A percentile compares a stretch with the other conserved stretches of the same genome.
These are phyloP conservation scores for Capreolus pygargus DNA, from an alignment of 2,113 vertebrate genomes.

Conservation along the genomic window DNA sequence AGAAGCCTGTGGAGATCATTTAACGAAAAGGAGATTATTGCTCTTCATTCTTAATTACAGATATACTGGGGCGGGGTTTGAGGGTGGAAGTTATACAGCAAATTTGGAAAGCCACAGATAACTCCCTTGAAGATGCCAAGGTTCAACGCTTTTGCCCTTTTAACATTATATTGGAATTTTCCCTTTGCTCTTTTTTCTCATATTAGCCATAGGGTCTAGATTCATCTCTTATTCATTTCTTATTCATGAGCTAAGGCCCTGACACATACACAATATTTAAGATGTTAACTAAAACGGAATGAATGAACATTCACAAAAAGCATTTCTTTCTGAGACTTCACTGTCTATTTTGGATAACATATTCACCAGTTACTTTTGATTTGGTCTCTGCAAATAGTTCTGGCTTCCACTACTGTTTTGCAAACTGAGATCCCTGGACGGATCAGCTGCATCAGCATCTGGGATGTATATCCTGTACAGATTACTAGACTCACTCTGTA, in stretches of 20 bases:
- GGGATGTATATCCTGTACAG: background rate
- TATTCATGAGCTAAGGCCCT: background rate
- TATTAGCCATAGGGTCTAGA: background rate
- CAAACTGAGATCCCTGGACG: background rate
- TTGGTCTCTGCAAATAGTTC: slow-evolving; percentile 13
- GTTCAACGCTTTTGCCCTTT: background rate
- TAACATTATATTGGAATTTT: background rate
- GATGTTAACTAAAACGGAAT: background rate
- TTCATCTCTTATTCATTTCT: background rate
- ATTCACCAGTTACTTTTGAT: background rate
- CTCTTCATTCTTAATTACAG: background rate
- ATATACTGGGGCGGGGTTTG: background rate
- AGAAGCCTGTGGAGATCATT: background rate
- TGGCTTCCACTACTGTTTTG: background rate
- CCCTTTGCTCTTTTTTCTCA: background rate
- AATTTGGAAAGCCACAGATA: background rate
- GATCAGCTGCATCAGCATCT: background rate
- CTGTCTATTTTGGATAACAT: background rate
- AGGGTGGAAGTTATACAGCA: background rate
- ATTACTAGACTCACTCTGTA: background rate
- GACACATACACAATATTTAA: background rate
- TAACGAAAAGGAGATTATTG: background rate
- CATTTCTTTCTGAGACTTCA: background rate
- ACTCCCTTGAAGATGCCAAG: background rate
- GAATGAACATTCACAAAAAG: background rate